A percentile compares a stretch with the other conserved stretches of the same genome.
Conservation (phyloP, 1,140 invertebrate species). For the Chelonus insularis region DNA sequence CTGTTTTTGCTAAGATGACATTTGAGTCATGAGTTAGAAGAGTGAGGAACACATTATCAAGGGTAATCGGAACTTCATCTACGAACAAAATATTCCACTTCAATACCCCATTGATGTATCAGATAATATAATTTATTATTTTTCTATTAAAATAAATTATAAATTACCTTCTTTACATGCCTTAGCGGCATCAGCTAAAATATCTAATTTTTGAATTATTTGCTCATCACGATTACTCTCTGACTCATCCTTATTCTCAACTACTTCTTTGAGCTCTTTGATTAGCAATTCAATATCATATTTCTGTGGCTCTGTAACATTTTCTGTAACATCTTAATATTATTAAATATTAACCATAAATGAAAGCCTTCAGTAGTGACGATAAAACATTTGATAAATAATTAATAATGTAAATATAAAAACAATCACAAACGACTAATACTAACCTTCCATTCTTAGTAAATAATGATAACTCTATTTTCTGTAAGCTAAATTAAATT, state of each 20-base stretch:
- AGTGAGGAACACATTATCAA: constrained; percentile 46
- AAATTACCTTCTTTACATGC: constrained; percentile 36
- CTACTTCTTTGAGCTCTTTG: constrained; percentile 31
- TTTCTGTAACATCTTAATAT: neutral
- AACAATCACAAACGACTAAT: neutral
- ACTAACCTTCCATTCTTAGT: constrained; percentile 6
- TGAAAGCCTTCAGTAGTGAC: neutral
- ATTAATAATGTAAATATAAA: neutral
- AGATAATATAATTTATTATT: neutral
- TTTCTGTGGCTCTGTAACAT: constrained; percentile 15
- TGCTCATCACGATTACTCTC: constrained; percentile 22
- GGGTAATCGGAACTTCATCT: constrained; percentile 32
- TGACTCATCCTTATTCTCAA: constrained; percentile 30
- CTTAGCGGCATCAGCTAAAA: constrained; percentile 35
- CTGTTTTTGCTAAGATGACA: constrained; percentile 48
- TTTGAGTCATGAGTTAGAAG: constrained; percentile 43
- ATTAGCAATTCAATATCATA: constrained; percentile 36
- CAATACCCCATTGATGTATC: too few species aligned
- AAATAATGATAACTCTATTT: neutral
- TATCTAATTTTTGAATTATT: constrained; percentile 38
- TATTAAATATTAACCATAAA: neutral
- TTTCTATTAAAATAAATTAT: neutral
- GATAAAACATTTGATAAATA: neutral
- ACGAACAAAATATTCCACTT: constrained; percentile 28
- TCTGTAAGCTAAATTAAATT: neutral